Base-by-base conservation (phyloP, 2,113 vertebrate genomes). In the Coreoperca whiteheadi region DNA sequence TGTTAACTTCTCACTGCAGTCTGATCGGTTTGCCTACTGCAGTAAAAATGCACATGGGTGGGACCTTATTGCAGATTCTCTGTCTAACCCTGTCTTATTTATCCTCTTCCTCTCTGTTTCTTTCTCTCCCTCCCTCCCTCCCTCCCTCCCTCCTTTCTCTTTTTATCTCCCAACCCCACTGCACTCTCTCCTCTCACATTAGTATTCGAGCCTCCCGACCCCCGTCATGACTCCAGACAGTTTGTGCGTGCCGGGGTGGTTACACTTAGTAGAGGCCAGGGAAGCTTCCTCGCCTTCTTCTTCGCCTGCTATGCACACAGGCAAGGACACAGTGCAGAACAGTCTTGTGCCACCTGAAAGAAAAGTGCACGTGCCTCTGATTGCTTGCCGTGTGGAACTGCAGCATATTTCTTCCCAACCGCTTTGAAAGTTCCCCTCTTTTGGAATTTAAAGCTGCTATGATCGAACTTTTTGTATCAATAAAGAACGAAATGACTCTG, bases 11-110 rank as follows among this genome's bases (percentile, higher is more conserved):
- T 79, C 69, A 32, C 82, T 85, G 88, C 87, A 90, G 85, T 88
- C 82, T 79, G 80, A 81, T 87, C 57, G 0, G 15, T 88, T 79
- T 78, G 63, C 88, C 88, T 69, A n/a, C 87, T 85, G 91, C 86
- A 82, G 89, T 79, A 91, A 28, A 74, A 73, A 72, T 32, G 28
- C 53, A 53, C 51, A 64, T 60, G 81, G 87, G 74, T 56, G 88
- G 90, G 83, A 77, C 75, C 4, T 81, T 20, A 61, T 61, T 84
- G 70, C 72, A 74, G 81, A 83, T n/a, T 66, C 12, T 16, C 39
- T 2, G n/a, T 84, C 69, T 25, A 2, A 68, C 65, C 60, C 30
- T 50, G n/a, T 59, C 59, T 48, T 0, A 3, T 23, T 18, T n/a
- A 43, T 64, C 34, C 43, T 25, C 23, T 21, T 37, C 16, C 28